phyloP scores from a whole-genome alignment of 2,888 invertebrate genomes.

The Lagria hirta region DNA sequence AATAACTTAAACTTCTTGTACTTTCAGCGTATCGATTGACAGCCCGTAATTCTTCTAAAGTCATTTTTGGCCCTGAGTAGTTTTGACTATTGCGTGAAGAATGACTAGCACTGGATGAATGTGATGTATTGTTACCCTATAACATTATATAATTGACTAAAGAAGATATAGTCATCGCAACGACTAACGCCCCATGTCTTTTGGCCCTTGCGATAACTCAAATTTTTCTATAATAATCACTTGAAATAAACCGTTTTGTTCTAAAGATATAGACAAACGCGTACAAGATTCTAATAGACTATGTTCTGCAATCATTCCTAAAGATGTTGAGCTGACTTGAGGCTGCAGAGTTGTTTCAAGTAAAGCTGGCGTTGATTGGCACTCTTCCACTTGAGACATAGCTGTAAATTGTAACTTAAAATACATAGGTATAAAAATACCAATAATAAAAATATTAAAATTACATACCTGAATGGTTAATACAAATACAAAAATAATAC shows the following conservation, averaged over 20 bases:
- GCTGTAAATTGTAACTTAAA: constrained; percentile 58
- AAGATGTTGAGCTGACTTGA: constrained; percentile 63
- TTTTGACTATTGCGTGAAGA: constrained; percentile 63
- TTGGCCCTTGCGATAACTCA: no score
- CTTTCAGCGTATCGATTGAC: constrained; percentile 90
- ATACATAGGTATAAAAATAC: constrained; percentile 30
- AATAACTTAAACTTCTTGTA: constrained; percentile 86
- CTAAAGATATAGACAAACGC: constrained; percentile 82
- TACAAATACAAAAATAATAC: constrained; percentile 8
- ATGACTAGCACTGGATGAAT: constrained; percentile 72
- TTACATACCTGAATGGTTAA: constrained; percentile 12
- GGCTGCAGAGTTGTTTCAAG: constrained; percentile 65
- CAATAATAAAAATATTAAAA: constrained; percentile 1
- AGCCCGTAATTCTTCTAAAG: constrained; percentile 79
- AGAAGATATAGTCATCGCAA: constrained; percentile 4
- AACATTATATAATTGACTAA: constrained; percentile 18
- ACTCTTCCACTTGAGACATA: constrained; percentile 83
- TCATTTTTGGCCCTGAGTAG: constrained; percentile 71
- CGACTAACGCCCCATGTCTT: constrained; percentile 1
- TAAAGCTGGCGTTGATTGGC: constrained; percentile 84
- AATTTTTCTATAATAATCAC: no score
- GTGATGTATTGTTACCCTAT: constrained; percentile 59
- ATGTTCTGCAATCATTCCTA: constrained; percentile 85
- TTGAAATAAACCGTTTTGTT: constrained; percentile 77
- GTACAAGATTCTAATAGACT: constrained; percentile 84